A percentile compares a stretch with the other conserved stretches of the same genome.
Evolutionary conservation across 2,888 invertebrate genomes (phyloP).

Genomic region (Leptopilina myrica): DNA sequence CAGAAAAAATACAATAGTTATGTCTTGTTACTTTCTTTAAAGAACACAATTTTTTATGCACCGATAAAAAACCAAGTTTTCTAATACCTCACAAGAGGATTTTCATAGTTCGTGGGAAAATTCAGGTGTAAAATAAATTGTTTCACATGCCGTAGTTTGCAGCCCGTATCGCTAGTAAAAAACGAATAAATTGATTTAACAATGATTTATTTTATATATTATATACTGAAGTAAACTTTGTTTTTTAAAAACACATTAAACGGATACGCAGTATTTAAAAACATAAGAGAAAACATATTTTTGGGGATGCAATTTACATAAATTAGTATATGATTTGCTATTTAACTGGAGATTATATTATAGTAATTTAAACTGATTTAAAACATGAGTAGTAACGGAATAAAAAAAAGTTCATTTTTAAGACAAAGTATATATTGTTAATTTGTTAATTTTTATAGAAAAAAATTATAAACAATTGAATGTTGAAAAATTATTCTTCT

Average conservation of each 20-base stretch:
- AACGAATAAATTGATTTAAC: slow-evolving; percentile 22
- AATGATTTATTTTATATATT: background rate
- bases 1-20: background rate
- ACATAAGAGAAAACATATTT: too few relatives aligned
- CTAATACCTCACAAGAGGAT: slow-evolving; percentile 15
- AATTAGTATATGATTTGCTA: too few relatives aligned
- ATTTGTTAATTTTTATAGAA: too few relatives aligned
- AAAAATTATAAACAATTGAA: too few relatives aligned
- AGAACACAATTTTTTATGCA: background rate
- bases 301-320: too few relatives aligned
- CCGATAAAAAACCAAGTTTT: background rate
- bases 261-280: too few relatives aligned
- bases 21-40: background rate
- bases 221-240: background rate
- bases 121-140: slow-evolving; percentile 31
- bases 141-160: slow-evolving; percentile 19
- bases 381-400: too few relatives aligned
- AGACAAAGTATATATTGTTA: too few relatives aligned
- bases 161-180: slow-evolving; percentile 24
- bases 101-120: slow-evolving; percentile 37
- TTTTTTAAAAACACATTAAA: background rate
- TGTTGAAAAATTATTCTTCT: too few relatives aligned
- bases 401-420: too few relatives aligned
- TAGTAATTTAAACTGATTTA: too few relatives aligned
- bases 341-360: too few relatives aligned